These are phyloP conservation scores for Dicrurus megarhynchus DNA, from an alignment of 2,113 vertebrate species.

Conservation along the genomic window DNA sequence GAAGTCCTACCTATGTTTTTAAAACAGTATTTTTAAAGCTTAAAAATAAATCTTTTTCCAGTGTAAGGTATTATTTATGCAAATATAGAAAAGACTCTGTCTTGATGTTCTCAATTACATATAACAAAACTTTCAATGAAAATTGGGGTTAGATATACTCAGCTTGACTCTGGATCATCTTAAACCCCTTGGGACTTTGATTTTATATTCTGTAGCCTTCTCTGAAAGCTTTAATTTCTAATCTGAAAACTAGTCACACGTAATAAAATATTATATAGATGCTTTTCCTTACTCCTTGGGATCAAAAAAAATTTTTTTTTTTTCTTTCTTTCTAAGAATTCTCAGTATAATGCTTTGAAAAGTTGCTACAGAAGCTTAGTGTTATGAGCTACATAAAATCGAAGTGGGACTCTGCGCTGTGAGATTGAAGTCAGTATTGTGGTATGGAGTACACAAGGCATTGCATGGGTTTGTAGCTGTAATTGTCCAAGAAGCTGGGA, in stretches of 20 bases:
- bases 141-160: background rate
- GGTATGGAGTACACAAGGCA: background rate
- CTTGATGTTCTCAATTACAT: background rate
- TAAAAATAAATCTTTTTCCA: background rate
- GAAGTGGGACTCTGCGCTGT: background rate
- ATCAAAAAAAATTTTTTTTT: background rate
- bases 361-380: background rate
- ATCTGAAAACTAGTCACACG: background rate
- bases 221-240: background rate
- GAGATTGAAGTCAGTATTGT: background rate
- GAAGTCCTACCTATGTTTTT: background rate
- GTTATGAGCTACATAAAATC: background rate
- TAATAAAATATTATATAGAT: background rate
- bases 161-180: background rate
- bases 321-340: background rate
- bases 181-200: background rate
- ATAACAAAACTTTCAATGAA: background rate
- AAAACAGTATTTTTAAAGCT: background rate
- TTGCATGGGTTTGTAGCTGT: background rate
- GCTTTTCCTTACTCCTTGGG: background rate
- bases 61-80: fast-evolving
- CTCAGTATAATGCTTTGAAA: background rate
- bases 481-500: background rate
- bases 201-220: background rate
- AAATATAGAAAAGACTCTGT: background rate